Conservation (phyloP, 2,888 invertebrate species). For the Xestia ashworthii region DNA sequence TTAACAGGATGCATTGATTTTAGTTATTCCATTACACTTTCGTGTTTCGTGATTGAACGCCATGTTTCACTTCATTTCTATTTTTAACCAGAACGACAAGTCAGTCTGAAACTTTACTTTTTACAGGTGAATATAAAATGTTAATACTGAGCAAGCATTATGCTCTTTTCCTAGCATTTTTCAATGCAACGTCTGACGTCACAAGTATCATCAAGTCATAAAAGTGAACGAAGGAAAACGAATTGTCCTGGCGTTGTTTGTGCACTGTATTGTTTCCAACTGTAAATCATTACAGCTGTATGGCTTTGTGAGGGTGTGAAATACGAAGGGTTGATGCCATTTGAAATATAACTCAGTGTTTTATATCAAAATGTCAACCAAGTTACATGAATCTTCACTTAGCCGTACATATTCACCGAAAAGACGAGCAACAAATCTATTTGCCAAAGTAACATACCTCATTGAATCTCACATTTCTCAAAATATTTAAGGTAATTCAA, state of each 20-base stretch:
- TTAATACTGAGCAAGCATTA: neutral
- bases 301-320: slow-evolving; percentile 35
- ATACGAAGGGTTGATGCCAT: slow-evolving; percentile 41
- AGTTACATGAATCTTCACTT: slow-evolving; percentile 57
- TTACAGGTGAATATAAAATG: slow-evolving; percentile 9
- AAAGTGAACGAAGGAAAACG: slow-evolving; percentile 51
- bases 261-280: slow-evolving; percentile 55
- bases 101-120: slow-evolving; percentile 11
- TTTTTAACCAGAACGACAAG: neutral
- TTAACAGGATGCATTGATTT: neutral
- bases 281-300: slow-evolving; percentile 57
- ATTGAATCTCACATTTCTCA: slow-evolving; percentile 2
- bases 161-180: slow-evolving; percentile 33
- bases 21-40: slow-evolving; percentile 16
- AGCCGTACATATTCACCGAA: slow-evolving; percentile 24
- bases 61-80: slow-evolving; percentile 18
- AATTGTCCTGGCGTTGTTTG: slow-evolving; percentile 52
- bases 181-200: slow-evolving; percentile 58
- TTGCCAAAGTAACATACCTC: slow-evolving; percentile 15
- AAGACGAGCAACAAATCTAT: slow-evolving; percentile 15
- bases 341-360: slow-evolving; percentile 36
- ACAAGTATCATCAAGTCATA: slow-evolving; percentile 53
- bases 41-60: slow-evolving; percentile 8
- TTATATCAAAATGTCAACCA: slow-evolving; percentile 46
- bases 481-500: slow-evolving; percentile 43